Percentiles rank a stretch among this genome's conserved stretches.
Conservation (phyloP, 1,140 invertebrate species). For the Fopius arisanus region DNA sequence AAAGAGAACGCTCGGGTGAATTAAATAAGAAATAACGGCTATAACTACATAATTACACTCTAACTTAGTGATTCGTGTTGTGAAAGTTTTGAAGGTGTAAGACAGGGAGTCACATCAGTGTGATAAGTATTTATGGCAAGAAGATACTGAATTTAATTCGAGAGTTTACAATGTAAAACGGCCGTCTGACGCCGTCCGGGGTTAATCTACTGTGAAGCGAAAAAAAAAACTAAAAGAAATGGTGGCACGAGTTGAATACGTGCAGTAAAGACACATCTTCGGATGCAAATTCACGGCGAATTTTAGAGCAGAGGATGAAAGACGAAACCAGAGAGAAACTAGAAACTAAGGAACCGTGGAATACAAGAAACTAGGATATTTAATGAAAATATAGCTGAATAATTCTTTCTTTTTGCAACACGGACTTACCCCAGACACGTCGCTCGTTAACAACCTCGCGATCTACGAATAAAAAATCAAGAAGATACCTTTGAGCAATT, state of each 20-base stretch:
- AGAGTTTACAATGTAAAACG: not conserved
- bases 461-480: slow-evolving; percentile 32
- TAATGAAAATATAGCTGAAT: not conserved
- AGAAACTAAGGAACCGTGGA: not conserved
- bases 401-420: slow-evolving; percentile 15
- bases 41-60: not conserved
- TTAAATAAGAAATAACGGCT: not conserved
- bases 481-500: slow-evolving; percentile 10
- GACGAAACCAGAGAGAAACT: not conserved
- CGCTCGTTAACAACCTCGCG: slow-evolving; percentile 26
- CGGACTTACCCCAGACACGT: slow-evolving; percentile 37
- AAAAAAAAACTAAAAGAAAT: not conserved
- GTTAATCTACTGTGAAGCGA: not conserved
- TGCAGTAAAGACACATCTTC: not conserved
- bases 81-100: not conserved
- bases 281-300: not conserved
- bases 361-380: not conserved
- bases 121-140: not conserved
- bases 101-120: not conserved
- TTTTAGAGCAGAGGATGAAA: not conserved
- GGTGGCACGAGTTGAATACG: not conserved
- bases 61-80: not conserved
- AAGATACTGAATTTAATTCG: not conserved
- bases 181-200: not conserved
- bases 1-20: not conserved